A percentile compares a stretch with the other conserved stretches of the same genome.
phyloP scores from a whole-genome alignment of 2,797 vertebrate species.

The Acanthopagrus latus region DNA sequence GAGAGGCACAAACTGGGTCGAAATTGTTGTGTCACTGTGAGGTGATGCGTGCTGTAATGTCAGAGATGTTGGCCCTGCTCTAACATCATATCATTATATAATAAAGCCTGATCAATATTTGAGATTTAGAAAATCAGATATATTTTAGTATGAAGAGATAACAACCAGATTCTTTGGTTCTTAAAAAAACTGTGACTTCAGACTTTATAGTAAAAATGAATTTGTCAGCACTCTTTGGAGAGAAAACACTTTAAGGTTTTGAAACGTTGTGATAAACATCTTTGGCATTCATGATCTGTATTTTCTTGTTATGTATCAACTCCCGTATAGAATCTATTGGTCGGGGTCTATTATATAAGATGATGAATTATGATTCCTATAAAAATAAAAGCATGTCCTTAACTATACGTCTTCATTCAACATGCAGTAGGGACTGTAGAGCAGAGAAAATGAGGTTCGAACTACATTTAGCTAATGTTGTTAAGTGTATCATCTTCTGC shows the following conservation, averaged over 20 bases:
- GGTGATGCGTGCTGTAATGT: not conserved
- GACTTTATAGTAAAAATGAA: not conserved
- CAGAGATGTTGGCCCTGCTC: not conserved
- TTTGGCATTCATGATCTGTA: constrained; percentile 34
- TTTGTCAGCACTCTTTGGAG: not conserved
- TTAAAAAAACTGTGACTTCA: constrained; percentile 1
- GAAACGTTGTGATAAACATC: not conserved
- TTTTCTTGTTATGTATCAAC: not conserved
- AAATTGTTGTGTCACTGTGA: not conserved
- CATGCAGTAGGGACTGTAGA: constrained; percentile 5
- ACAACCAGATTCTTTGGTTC: not conserved
- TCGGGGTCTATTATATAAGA: constrained; percentile 16
- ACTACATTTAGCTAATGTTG: not conserved
- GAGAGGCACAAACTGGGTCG: not conserved
- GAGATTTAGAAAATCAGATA: not conserved
- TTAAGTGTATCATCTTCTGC: not conserved
- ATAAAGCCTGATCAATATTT: not conserved
- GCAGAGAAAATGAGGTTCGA: not conserved
- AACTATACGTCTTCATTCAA: not conserved
- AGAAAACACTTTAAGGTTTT: not conserved
- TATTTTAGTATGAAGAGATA: not conserved
- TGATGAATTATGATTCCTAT: not conserved
- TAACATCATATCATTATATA: constrained; percentile 10
- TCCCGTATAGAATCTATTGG: not conserved
- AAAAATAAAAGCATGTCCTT: constrained; percentile 3